Evolutionary conservation across 2,888 invertebrate species (phyloP).

Genomic region (Falcaria lacertinaria): DNA sequence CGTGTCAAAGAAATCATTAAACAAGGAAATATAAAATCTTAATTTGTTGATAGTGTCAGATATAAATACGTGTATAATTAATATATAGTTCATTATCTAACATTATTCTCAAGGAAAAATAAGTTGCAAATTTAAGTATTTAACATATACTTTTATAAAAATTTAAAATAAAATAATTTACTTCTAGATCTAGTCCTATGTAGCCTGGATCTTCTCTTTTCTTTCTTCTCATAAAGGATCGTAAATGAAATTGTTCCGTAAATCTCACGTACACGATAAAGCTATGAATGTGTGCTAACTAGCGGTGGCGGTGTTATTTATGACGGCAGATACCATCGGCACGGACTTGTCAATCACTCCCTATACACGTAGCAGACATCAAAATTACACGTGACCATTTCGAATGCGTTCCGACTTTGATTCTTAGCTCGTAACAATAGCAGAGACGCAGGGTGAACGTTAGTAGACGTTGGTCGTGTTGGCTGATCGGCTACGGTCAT

Average conservation of each 20-base stretch:
- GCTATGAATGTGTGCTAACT: slow-evolving; percentile 74
- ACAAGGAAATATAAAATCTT: too few species aligned
- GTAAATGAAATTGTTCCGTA: slow-evolving; percentile 16
- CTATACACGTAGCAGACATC: slow-evolving; percentile 43
- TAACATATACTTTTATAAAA: too few species aligned
- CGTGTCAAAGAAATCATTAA: too few species aligned
- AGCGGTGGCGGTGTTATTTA: slow-evolving; percentile 73
- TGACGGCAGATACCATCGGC: slow-evolving; percentile 68
- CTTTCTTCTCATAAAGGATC: background rate
- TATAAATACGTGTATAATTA: too few species aligned
- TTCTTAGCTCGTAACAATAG: slow-evolving; percentile 34
- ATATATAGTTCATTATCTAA: too few species aligned
- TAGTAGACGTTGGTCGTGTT: slow-evolving; percentile 32
- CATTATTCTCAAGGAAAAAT: too few species aligned
- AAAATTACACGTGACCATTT: slow-evolving; percentile 37
- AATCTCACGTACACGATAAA: slow-evolving; percentile 37
- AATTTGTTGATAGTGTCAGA: too few species aligned
- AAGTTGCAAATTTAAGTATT: too few species aligned
- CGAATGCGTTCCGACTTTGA: slow-evolving; percentile 27
- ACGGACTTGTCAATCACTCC: slow-evolving; percentile 74
- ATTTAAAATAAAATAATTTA: too few species aligned
- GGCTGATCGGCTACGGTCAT: slow-evolving; percentile 64
- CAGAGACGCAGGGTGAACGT: slow-evolving; percentile 15
- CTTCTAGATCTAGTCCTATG: too few species aligned
- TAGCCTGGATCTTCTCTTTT: background rate